phyloP scores from a whole-genome alignment of 2,888 invertebrate species.

The Pachliopta kotzebuea region DNA sequence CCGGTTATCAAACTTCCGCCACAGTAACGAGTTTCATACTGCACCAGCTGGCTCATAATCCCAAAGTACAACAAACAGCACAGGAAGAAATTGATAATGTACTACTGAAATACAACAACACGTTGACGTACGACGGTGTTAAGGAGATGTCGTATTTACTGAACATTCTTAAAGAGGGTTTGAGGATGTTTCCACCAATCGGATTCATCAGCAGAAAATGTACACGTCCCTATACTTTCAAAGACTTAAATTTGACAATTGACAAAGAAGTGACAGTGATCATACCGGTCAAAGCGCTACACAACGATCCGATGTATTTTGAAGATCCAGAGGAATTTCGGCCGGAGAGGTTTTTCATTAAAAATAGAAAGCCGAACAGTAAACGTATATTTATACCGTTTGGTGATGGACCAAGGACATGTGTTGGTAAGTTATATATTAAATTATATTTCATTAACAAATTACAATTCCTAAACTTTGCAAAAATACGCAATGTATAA shows the following conservation, averaged over 20 bases:
- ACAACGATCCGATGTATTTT: constrained; percentile 42
- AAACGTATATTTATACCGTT: constrained; percentile 41
- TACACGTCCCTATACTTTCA: constrained; percentile 37
- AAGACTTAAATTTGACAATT: constrained; percentile 39
- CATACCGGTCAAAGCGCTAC: constrained; percentile 43
- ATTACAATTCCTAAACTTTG: neutral
- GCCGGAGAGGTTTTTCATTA: constrained; percentile 42
- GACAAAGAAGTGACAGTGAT: constrained; percentile 40
- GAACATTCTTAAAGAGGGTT: constrained; percentile 42
- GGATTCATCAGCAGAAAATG: constrained; percentile 38
- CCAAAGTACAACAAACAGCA: constrained; percentile 46
- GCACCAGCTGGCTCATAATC: constrained; percentile 46
- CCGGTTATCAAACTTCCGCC: constrained; percentile 40
- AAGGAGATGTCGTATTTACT: constrained; percentile 39
- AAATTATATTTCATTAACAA: neutral
- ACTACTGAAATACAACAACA: constrained; percentile 38
- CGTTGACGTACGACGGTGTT: constrained; percentile 41
- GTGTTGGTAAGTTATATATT: constrained; percentile 38
- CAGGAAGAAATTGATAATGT: constrained; percentile 47
- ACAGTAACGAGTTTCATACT: constrained; percentile 41
- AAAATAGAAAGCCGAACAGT: constrained; percentile 30
- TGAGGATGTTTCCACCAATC: constrained; percentile 42
- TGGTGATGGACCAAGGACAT: constrained; percentile 42
- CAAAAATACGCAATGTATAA: neutral
- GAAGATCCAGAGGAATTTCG: constrained; percentile 42